phyloP scores from a whole-genome alignment of 2,888 invertebrate genomes.

The Apotomis betuletana region DNA sequence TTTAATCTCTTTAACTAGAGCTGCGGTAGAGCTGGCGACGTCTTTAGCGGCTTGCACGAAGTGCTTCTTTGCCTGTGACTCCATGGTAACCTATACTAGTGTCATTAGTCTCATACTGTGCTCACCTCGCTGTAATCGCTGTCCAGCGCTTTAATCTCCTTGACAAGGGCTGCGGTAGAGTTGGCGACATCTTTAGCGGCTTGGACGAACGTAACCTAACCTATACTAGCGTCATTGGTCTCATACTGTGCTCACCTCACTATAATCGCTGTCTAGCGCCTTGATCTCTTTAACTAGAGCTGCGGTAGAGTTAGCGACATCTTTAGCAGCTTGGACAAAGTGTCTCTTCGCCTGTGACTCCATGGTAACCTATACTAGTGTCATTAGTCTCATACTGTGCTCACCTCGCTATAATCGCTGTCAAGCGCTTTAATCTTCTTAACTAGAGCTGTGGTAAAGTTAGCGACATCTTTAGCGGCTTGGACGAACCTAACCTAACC shows the following conservation, averaged over 20 bases:
- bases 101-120: constrained; percentile 48
- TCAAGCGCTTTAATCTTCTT: constrained; percentile 97
- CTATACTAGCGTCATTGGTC: no score
- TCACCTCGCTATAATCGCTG: constrained; percentile 89
- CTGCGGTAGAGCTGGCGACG: no score
- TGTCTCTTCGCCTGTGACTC: constrained; percentile 97
- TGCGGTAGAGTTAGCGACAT: constrained; percentile 98
- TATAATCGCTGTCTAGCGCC: constrained; percentile 92
- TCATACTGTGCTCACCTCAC: constrained; percentile 74
- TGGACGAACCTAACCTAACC: constrained; percentile 95
- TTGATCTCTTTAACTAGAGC: constrained; percentile 97
- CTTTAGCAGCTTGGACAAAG: constrained; percentile 98
- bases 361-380: constrained; percentile 78
- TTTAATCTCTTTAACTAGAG: no score
- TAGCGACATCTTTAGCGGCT: constrained; percentile 98
- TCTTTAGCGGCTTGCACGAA: constrained; percentile 72
- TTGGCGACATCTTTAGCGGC: no score
- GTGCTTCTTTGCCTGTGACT: constrained; percentile 96
- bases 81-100: constrained; percentile 81
- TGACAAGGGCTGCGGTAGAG: no score
- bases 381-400: constrained; percentile 49
- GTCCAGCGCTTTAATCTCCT: no score
- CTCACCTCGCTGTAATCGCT: constrained; percentile 81
- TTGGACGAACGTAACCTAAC: no score
- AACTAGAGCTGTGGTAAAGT: constrained; percentile 96